phyloP scores from a whole-genome alignment of 2,113 vertebrate species.

The Paramisgurnus dabryanus region DNA sequence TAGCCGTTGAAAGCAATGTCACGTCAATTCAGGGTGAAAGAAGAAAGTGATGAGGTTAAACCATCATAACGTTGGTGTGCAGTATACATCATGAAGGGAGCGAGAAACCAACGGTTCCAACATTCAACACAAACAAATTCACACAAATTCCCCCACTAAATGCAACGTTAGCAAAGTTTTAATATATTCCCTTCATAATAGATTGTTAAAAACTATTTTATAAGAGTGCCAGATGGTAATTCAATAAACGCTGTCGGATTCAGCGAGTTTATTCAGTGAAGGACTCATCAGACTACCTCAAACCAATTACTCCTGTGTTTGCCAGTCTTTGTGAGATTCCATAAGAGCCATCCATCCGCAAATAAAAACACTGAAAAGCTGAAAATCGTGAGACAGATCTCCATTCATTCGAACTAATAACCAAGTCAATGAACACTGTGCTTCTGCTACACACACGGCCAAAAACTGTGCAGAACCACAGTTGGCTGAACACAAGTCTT shows the following conservation, averaged over 20 bases:
- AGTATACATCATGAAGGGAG: background rate
- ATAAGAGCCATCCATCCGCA: background rate
- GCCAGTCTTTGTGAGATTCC: too few relatives aligned
- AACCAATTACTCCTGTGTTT: too few relatives aligned
- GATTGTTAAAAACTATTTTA: too few relatives aligned
- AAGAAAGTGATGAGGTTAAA: constrained; percentile 40
- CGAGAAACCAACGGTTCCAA: background rate
- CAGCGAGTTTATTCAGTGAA: background rate
- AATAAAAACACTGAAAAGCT: background rate
- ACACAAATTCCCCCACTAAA: background rate
- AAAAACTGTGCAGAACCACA: background rate
- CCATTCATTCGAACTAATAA: constrained; percentile 8
- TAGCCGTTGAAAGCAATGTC: background rate
- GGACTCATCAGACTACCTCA: background rate
- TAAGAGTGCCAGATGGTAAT: background rate
- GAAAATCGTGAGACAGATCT: constrained; percentile 9
- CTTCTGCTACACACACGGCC: background rate
- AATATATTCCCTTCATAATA: too few relatives aligned
- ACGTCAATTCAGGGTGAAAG: background rate
- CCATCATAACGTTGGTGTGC: constrained; percentile 10
- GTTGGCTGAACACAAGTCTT: constrained; percentile 5
- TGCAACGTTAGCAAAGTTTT: too few relatives aligned
- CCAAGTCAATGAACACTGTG: constrained; percentile 1
- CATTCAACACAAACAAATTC: too few relatives aligned
- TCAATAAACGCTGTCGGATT: background rate